phyloP scores from a whole-genome alignment of 2,888 invertebrate species.

The Halocaridina rubra region DNA sequence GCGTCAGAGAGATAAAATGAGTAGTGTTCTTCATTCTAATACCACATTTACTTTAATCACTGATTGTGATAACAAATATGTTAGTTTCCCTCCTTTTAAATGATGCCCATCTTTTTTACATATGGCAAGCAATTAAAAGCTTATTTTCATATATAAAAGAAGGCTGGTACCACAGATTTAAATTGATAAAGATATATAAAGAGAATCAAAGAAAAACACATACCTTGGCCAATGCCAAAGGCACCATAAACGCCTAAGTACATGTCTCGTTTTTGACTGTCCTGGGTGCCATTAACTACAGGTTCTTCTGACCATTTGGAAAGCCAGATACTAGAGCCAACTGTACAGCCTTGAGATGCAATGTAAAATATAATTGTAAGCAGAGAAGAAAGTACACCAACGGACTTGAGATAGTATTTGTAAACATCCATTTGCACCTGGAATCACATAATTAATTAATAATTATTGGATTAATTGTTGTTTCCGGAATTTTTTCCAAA shows the following conservation, averaged over 20 bases:
- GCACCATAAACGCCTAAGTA: constrained; percentile 90
- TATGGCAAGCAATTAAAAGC: no score
- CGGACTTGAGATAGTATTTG: constrained; percentile 86
- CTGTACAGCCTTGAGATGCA: constrained; percentile 79
- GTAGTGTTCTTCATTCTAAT: no score
- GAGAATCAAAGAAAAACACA: constrained; percentile 67
- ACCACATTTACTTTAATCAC: no score
- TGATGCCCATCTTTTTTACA: no score
- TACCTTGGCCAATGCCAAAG: constrained; percentile 90
- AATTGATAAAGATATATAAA: not conserved
- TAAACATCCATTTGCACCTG: constrained; percentile 90
- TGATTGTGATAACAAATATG: no score
- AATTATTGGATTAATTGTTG: no score
- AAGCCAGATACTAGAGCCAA: constrained; percentile 89
- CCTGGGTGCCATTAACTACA: constrained; percentile 70
- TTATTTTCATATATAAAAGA: no score
- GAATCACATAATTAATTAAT: constrained; percentile 49
- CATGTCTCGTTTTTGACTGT: constrained; percentile 77
- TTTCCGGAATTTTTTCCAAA: no score
- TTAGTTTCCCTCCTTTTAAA: no score
- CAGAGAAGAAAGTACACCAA: constrained; percentile 80
- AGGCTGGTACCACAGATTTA: no score
- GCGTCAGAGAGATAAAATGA: no score
- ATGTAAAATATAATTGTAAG: constrained; percentile 83
- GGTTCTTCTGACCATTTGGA: constrained; percentile 79